Conservation (phyloP, 2,113 vertebrate genomes). For the Crotalus tigris region DNA sequence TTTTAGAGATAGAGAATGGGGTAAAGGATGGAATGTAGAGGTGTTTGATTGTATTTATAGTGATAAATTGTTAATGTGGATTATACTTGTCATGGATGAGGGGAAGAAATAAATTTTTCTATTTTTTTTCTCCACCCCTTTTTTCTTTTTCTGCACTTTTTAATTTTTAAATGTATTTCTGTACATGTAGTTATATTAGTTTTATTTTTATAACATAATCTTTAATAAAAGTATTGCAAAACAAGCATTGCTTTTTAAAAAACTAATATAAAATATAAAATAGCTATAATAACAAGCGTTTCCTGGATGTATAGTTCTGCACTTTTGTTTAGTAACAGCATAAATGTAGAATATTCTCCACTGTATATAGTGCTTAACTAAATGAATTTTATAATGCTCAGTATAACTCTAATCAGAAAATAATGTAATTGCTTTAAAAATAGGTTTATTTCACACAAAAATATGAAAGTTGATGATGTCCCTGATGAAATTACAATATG, state of each 20-base stretch:
- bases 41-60: background rate
- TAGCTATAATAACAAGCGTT: background rate
- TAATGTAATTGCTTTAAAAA: background rate
- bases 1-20: background rate
- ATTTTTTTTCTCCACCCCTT: background rate
- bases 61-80: background rate
- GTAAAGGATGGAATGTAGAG: background rate
- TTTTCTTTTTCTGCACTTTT: background rate
- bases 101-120: background rate
- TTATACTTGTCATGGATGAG: background rate
- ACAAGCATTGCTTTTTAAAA: background rate
- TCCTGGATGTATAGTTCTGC: background rate
- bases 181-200: background rate
- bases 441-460: background rate
- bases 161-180: background rate
- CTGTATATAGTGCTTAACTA: background rate
- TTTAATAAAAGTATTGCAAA: no score
- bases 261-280: background rate
- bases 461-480: background rate
- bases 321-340: background rate
- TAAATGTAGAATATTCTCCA: background rate
- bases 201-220: no score
- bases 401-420: background rate
- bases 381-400: background rate
- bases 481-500: constrained; percentile 6